Evolutionary conservation across 2,888 invertebrate genomes (phyloP).

Genomic region (Yponomeuta evonymella): DNA sequence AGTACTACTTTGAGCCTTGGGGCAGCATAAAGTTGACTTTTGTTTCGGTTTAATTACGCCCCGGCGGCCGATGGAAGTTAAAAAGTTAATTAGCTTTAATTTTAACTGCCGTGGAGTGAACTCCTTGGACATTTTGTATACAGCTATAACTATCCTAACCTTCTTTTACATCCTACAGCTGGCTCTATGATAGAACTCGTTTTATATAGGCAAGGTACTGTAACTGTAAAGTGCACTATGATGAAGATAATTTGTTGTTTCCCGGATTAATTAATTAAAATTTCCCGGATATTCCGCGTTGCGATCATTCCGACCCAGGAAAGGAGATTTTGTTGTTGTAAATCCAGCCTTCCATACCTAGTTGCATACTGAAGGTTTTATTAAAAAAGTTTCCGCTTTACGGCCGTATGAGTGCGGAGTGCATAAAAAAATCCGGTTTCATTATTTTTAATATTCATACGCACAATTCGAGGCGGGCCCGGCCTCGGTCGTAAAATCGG

Average conservation of each 20-base stretch:
- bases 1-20: constrained; percentile 32
- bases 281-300: too few relatives aligned
- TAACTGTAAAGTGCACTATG: too few relatives aligned
- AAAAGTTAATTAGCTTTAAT: constrained; percentile 70
- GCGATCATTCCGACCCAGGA: too few relatives aligned
- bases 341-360: not conserved
- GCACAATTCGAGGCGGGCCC: not conserved
- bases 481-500: constrained; percentile 41
- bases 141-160: not conserved
- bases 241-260: too few relatives aligned
- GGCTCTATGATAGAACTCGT: not conserved
- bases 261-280: too few relatives aligned
- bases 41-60: constrained; percentile 66
- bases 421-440: constrained; percentile 2
- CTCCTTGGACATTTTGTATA: constrained; percentile 4
- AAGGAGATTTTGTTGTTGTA: not conserved
- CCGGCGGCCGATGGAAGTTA: constrained; percentile 42
- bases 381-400: constrained; percentile 1
- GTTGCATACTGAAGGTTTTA: not conserved
- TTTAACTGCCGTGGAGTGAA: constrained; percentile 45
- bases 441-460: constrained; percentile 17
- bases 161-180: not conserved
- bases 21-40: constrained; percentile 58
- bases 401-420: constrained; percentile 4
- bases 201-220: too few relatives aligned